phyloP scores from a whole-genome alignment of 2,113 vertebrate genomes.

The Otolemur garnettii region DNA sequence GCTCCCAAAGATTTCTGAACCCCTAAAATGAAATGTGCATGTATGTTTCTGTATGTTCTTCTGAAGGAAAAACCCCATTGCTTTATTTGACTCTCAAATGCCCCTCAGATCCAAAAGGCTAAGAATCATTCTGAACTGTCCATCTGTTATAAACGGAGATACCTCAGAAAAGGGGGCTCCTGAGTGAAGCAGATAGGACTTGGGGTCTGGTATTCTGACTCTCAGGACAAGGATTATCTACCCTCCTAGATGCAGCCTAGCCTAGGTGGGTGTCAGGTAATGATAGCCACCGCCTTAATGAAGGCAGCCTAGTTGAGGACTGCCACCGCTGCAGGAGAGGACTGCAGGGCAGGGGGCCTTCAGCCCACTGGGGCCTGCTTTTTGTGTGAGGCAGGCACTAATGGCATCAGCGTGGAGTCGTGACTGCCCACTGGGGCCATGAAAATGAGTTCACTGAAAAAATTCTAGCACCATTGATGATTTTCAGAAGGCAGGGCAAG shows the following conservation, averaged over 20 bases:
- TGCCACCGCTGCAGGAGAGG: neutral
- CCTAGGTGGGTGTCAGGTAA: neutral
- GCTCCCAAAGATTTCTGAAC: neutral
- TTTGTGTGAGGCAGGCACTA: neutral
- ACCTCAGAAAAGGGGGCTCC: neutral
- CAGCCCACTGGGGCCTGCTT: neutral
- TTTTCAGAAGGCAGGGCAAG: neutral
- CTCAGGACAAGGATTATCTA: neutral
- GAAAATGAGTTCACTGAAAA: neutral
- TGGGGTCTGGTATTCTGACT: no score
- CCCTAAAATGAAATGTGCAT: neutral
- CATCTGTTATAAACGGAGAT: neutral
- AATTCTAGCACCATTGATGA: neutral
- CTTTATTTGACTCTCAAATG: neutral
- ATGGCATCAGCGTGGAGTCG: neutral
- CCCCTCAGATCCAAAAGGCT: neutral
- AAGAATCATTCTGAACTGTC: neutral
- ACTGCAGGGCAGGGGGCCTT: neutral
- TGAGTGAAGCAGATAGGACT: fast-evolving
- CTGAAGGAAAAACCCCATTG: neutral
- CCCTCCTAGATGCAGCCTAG: neutral
- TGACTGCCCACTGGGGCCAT: neutral
- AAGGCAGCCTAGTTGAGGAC: neutral
- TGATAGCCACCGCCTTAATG: neutral
- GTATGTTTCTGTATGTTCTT: neutral